These are phyloP conservation scores for Luehdorfia chinensis DNA, from an alignment of 1,140 invertebrate genomes.

Conservation along the genomic window DNA sequence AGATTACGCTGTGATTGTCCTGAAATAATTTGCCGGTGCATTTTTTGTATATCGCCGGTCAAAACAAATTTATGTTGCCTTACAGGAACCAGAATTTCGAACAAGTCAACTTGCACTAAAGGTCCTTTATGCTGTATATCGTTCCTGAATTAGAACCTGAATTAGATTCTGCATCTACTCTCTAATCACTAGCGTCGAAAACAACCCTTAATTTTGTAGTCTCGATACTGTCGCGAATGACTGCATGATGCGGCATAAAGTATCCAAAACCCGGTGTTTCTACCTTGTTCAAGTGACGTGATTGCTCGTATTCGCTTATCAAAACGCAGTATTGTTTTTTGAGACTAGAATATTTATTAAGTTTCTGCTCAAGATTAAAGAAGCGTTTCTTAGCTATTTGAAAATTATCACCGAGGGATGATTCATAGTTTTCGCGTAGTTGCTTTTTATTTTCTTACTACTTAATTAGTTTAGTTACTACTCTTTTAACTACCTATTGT, in stretches of 20 bases:
- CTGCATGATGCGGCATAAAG: not conserved
- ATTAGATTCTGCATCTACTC: constrained; percentile 4
- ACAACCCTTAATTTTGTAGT: constrained; percentile 21
- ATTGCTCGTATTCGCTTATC: not conserved
- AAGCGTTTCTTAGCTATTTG: not conserved
- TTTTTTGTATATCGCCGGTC: constrained; percentile 21
- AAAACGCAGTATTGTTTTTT: not conserved
- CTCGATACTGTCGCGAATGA: constrained; percentile 11
- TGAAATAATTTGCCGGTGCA: constrained; percentile 11
- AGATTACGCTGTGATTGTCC: constrained; percentile 1
- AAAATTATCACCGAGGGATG: not conserved
- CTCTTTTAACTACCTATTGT: no score
- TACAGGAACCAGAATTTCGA: constrained; percentile 4
- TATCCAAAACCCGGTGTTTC: not conserved
- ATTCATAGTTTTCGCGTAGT: not conserved
- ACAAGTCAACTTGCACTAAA: constrained; percentile 2
- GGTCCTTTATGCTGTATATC: constrained; percentile 11
- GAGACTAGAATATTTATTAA: not conserved
- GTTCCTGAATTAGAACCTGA: constrained; percentile 12
- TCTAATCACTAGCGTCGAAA: no score
- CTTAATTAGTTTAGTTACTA: no score
- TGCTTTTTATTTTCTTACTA: no score
- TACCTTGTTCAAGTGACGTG: not conserved
- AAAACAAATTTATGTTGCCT: constrained; percentile 15
- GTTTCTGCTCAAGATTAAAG: not conserved